phyloP scores from a whole-genome alignment of 2,113 vertebrate species.

The Megatriorchis doriae region DNA sequence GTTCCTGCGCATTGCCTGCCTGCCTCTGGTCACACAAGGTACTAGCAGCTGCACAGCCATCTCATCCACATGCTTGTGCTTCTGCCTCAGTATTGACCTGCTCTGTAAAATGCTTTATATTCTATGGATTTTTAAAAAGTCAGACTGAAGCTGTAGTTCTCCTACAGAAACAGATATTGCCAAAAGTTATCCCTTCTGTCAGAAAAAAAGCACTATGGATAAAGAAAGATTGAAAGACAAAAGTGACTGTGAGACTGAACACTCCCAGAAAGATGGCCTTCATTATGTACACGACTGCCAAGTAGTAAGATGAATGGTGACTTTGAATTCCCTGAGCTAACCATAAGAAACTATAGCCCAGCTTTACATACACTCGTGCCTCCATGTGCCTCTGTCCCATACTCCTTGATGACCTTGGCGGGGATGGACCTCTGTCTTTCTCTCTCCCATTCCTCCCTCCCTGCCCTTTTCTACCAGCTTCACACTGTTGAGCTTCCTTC shows the following conservation, averaged over 20 bases:
- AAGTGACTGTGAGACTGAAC: background rate
- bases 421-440: background rate
- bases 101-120: background rate
- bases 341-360: background rate
- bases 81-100: background rate
- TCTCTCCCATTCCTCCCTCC: background rate
- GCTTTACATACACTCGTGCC: fast-evolving
- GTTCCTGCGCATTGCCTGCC: background rate
- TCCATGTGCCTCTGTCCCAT: background rate
- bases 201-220: background rate
- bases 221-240: background rate
- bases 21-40: background rate
- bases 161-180: background rate
- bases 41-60: background rate
- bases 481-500: background rate
- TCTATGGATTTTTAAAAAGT: background rate
- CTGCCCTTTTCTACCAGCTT: background rate
- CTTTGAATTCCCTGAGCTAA: background rate
- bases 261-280: background rate
- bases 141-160: background rate
- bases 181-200: background rate
- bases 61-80: background rate
- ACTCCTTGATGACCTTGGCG: background rate
- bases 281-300: background rate
- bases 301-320: background rate